These are phyloP conservation scores for Volucella zonaria DNA, from an alignment of 2,888 invertebrate genomes.

Conservation along the genomic window DNA sequence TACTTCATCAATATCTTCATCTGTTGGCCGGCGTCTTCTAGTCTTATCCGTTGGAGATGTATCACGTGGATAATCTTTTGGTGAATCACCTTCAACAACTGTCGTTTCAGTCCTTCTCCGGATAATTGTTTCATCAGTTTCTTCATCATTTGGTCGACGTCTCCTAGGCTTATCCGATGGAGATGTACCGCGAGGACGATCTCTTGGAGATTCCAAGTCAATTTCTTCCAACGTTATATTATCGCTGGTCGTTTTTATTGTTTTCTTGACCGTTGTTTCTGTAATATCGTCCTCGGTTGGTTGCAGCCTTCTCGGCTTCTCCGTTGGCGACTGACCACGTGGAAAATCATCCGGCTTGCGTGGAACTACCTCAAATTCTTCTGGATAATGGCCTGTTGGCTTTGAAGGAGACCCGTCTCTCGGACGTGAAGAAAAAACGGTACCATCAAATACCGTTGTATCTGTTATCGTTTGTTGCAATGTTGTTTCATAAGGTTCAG, in stretches of 20 bases:
- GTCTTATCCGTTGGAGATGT: conserved; percentile 38
- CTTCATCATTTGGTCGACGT: background rate
- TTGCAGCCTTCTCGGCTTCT: conserved; percentile 9
- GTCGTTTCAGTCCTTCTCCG: conserved; percentile 7
- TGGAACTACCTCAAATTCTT: background rate
- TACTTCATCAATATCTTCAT: conserved; percentile 14
- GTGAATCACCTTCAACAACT: conserved; percentile 7
- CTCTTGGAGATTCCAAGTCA: background rate
- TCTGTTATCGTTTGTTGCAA: background rate
- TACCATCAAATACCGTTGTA: background rate
- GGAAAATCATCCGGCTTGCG: conserved; percentile 19
- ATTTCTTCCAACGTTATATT: conserved; percentile 22
- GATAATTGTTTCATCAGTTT: conserved; percentile 13
- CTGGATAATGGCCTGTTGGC: conserved; percentile 4
- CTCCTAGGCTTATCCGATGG: conserved; percentile 42
- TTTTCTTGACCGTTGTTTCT: background rate
- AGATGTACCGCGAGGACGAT: conserved; percentile 27
- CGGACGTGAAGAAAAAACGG: background rate
- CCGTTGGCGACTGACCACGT: conserved; percentile 34
- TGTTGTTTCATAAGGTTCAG: background rate
- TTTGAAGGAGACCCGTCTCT: conserved; percentile 52
- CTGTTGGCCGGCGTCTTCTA: conserved; percentile 24
- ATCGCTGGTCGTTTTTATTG: conserved; percentile 12
- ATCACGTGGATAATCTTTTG: conserved; percentile 38
- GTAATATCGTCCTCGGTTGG: conserved; percentile 18